These are phyloP conservation scores for Todus mexicanus DNA, from an alignment of 2,797 vertebrate genomes.

Conservation along the genomic window DNA sequence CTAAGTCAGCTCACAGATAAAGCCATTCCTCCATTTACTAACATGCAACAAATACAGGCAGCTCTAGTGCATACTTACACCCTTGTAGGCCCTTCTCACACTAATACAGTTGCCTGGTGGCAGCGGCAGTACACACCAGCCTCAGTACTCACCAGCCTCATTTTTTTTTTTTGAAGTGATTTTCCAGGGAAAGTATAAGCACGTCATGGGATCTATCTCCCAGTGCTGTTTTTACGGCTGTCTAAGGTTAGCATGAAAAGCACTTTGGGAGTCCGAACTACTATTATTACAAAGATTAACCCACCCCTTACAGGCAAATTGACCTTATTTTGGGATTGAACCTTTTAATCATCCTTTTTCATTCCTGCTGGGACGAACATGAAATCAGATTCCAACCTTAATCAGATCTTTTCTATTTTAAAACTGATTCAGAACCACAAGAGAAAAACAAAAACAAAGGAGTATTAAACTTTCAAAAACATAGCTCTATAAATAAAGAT, in stretches of 20 bases:
- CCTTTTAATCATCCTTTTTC: constrained; percentile 49
- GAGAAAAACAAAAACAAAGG: not conserved
- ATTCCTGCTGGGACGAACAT: constrained; percentile 26
- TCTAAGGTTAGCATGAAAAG: constrained; percentile 37
- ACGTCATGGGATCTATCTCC: not conserved
- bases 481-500: not conserved
- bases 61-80: not conserved
- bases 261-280: constrained; percentile 43
- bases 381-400: constrained; percentile 53
- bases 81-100: not conserved
- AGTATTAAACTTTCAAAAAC: not conserved
- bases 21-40: not conserved
- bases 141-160: not conserved
- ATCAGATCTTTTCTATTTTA: constrained; percentile 45
- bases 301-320: not conserved
- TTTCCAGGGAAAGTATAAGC: not conserved
- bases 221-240: not conserved
- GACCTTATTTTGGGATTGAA: constrained; percentile 44
- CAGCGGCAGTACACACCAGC: not conserved
- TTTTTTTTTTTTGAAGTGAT: too few species aligned
- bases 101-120: not conserved
- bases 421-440: constrained; percentile 5
- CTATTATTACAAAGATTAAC: constrained; percentile 51
- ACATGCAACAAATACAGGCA: not conserved
- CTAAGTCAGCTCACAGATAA: not conserved